phyloP scores from a whole-genome alignment of 2,888 invertebrate genomes.

The Dromius quadrimaculatus region DNA sequence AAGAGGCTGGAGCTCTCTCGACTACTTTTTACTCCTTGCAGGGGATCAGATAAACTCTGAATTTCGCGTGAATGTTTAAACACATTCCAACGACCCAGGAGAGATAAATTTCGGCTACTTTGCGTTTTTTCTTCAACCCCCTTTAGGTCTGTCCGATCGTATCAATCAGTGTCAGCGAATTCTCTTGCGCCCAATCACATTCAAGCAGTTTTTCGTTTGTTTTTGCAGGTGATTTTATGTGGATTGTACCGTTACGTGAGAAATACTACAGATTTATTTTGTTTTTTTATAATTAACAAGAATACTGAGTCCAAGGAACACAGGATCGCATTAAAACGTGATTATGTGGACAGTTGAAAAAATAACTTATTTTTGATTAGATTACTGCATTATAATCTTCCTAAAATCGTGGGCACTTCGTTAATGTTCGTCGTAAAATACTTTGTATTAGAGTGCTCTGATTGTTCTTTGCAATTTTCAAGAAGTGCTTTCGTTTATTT shows the following conservation, averaged over 20 bases:
- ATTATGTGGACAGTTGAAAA: too few relatives aligned
- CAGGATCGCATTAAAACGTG: too few relatives aligned
- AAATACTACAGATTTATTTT: conserved; percentile 13
- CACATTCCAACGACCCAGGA: conserved; percentile 13
- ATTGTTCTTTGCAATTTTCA: too few relatives aligned
- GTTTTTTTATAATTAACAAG: conserved; percentile 32
- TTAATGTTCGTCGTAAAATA: too few relatives aligned
- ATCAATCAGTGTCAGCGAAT: conserved; percentile 38
- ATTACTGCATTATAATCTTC: too few relatives aligned
- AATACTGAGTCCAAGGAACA: too few relatives aligned
- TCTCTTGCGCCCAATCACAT: conserved; percentile 20
- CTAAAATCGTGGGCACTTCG: too few relatives aligned
- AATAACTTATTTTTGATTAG: too few relatives aligned
- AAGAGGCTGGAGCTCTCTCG: background rate
- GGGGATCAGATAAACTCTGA: conserved; percentile 19
- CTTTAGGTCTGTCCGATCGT: conserved; percentile 5
- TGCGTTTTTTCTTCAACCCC: conserved; percentile 7
- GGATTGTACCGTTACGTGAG: conserved; percentile 20
- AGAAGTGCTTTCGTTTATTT: too few relatives aligned
- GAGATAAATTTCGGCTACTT: conserved; percentile 14
- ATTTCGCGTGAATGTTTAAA: conserved; percentile 20
- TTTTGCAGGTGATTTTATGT: conserved; percentile 25
- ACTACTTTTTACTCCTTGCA: conserved; percentile 13
- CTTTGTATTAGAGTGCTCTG: too few relatives aligned
- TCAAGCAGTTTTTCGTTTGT: conserved; percentile 26